phyloP scores from a whole-genome alignment of 1,140 invertebrate genomes.

The Thalassaphorura encarpata region DNA sequence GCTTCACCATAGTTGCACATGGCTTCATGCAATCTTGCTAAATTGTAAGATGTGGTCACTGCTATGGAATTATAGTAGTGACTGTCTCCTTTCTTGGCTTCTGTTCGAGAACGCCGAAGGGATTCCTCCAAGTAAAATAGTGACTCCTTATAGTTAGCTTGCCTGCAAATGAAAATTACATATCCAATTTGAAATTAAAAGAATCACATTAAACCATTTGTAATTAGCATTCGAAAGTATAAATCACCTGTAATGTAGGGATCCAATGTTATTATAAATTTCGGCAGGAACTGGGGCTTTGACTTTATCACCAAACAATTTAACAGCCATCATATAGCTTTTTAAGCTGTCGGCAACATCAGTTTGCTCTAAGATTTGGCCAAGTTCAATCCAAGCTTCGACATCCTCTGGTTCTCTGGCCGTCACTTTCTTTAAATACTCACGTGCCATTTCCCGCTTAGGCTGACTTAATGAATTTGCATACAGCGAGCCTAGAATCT shows the following conservation, averaged over 20 bases:
- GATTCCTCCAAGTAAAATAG: conserved; percentile 79
- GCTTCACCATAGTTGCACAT: conserved; percentile 87
- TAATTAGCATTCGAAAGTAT: not conserved
- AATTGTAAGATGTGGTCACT: conserved; percentile 93
- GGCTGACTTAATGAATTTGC: conserved; percentile 79
- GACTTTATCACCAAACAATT: conserved; percentile 85
- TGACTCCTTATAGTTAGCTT: conserved; percentile 72
- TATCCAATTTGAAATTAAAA: too few relatives aligned
- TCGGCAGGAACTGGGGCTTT: conserved; percentile 92
- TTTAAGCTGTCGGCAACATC: conserved; percentile 77
- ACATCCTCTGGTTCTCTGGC: conserved; percentile 97
- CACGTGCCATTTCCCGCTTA: conserved; percentile 85
- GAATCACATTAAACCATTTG: too few relatives aligned
- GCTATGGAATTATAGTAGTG: conserved; percentile 94
- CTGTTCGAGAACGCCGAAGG: conserved; percentile 57
- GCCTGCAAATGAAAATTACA: conserved; percentile 39
- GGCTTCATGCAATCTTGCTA: conserved; percentile 86
- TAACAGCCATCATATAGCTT: conserved; percentile 87
- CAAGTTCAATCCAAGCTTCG: conserved; percentile 98
- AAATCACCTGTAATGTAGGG: conserved; percentile 68
- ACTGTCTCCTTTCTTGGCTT: conserved; percentile 64
- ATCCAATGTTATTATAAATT: conserved; percentile 95
- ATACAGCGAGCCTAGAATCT: conserved; percentile 94
- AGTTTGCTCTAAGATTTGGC: conserved; percentile 92
- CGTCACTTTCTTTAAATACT: conserved; percentile 82